Evolutionary conservation across 2,888 invertebrate genomes (phyloP).

Genomic region (Cryptocephalus primarius): DNA sequence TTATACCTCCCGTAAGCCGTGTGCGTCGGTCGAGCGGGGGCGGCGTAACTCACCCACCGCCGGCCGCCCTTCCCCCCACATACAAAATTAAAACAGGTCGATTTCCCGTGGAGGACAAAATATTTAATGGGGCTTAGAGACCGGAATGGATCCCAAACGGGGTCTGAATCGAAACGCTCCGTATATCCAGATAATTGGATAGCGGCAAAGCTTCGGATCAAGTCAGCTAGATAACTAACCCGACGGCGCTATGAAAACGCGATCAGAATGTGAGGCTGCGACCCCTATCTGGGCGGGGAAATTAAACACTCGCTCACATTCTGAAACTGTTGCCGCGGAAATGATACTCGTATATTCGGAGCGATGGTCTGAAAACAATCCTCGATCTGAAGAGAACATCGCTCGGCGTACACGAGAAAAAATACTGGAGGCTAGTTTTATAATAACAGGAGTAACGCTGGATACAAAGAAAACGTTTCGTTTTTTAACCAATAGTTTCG

Average conservation of each 20-base stretch:
- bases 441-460: too few species aligned
- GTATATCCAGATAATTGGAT: conserved; percentile 39
- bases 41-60: too few species aligned
- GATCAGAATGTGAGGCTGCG: conserved; percentile 26
- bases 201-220: conserved; percentile 36
- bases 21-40: too few species aligned
- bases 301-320: conserved; percentile 23
- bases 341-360: conserved; percentile 30
- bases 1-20: too few species aligned
- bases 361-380: conserved; percentile 34
- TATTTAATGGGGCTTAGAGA: conserved; percentile 27
- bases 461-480: too few species aligned
- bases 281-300: conserved; percentile 13
- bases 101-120: conserved; percentile 13
- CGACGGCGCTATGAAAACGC: conserved; percentile 28
- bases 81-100: not conserved
- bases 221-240: conserved; percentile 37
- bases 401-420: too few species aligned
- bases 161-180: conserved; percentile 35
- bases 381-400: conserved; percentile 25
- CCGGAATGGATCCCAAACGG: conserved; percentile 33
- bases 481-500: too few species aligned
- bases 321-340: conserved; percentile 25
- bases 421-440: too few species aligned
- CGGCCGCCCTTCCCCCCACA: too few species aligned